phyloP scores from a whole-genome alignment of 2,113 vertebrate species.

The Prionailurus viverrinus region DNA sequence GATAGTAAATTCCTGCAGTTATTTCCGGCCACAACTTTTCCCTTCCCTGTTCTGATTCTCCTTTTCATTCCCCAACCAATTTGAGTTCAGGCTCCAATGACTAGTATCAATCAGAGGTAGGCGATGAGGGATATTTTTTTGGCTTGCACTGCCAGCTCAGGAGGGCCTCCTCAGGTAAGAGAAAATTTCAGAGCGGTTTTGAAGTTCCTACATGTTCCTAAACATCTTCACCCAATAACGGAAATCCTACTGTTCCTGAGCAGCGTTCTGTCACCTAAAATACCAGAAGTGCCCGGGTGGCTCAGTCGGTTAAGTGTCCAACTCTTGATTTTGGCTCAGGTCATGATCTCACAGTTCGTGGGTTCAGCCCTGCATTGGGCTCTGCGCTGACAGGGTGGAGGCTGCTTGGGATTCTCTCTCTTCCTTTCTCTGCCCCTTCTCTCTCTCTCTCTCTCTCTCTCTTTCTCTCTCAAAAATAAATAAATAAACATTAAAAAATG shows the following conservation, averaged over 20 bases:
- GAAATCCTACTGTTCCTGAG: background rate
- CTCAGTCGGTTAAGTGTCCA: too few species aligned
- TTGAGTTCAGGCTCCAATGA: background rate
- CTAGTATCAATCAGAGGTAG: background rate
- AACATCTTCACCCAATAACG: background rate
- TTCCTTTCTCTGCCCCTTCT: too few species aligned
- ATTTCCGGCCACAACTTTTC: background rate
- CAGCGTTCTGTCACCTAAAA: background rate
- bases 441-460: too few species aligned
- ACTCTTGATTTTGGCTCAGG: too few species aligned
- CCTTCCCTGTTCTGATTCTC: background rate
- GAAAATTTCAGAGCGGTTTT: background rate
- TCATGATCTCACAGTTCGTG: too few species aligned
- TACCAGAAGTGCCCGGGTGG: background rate
- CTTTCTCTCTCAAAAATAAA: too few species aligned
- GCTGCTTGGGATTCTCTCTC: too few species aligned
- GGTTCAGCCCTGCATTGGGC: too few species aligned
- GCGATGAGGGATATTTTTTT: background rate
- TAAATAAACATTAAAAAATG: too few species aligned
- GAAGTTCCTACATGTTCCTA: background rate
- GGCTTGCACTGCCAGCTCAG: background rate
- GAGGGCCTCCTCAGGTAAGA: conserved; percentile 7
- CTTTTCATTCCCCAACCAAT: background rate
- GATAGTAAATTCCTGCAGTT: background rate
- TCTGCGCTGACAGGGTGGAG: too few species aligned